A percentile compares a stretch with the other conserved stretches of the same genome.
Conservation (phyloP, 1,140 invertebrate genomes). For the Cyphomyrmex costatus region DNA sequence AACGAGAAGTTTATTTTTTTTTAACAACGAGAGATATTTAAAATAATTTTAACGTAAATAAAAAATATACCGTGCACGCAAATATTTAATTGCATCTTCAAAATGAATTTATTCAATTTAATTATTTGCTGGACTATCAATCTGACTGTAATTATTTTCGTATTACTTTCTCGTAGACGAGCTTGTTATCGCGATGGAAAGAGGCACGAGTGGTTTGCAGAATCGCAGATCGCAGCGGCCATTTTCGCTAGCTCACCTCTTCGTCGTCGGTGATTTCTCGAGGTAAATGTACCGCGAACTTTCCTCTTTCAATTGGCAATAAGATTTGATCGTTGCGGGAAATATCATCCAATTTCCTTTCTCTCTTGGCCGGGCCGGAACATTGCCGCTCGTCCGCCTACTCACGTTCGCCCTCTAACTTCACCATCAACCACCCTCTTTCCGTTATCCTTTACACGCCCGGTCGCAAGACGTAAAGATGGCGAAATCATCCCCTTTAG, state of each 20-base stretch:
- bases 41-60: slow-evolving; percentile 1
- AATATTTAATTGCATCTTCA: not conserved
- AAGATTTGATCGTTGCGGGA: slow-evolving; percentile 86
- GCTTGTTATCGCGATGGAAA: slow-evolving; percentile 50
- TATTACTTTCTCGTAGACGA: slow-evolving; percentile 33
- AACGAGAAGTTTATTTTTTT: not conserved
- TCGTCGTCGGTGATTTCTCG: slow-evolving; percentile 78
- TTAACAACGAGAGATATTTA: not conserved
- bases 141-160: slow-evolving; percentile 25
- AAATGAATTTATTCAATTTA: slow-evolving; percentile 17
- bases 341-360: slow-evolving; percentile 86
- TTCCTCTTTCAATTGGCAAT: slow-evolving; percentile 85
- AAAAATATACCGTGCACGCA: not conserved
- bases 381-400: slow-evolving; percentile 70
- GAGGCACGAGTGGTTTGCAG: slow-evolving; percentile 56
- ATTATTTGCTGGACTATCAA: slow-evolving; percentile 14
- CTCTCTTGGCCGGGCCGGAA: slow-evolving; percentile 64
- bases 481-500: slow-evolving; percentile 35
- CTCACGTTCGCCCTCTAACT: slow-evolving; percentile 67
- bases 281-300: slow-evolving; percentile 83
- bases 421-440: slow-evolving; percentile 63
- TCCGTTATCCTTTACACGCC: slow-evolving; percentile 54
- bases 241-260: slow-evolving; percentile 77
- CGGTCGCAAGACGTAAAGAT: slow-evolving; percentile 59
- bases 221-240: slow-evolving; percentile 63